Conservation (phyloP, 2,888 invertebrate genomes). For the Trilocha varians region DNA sequence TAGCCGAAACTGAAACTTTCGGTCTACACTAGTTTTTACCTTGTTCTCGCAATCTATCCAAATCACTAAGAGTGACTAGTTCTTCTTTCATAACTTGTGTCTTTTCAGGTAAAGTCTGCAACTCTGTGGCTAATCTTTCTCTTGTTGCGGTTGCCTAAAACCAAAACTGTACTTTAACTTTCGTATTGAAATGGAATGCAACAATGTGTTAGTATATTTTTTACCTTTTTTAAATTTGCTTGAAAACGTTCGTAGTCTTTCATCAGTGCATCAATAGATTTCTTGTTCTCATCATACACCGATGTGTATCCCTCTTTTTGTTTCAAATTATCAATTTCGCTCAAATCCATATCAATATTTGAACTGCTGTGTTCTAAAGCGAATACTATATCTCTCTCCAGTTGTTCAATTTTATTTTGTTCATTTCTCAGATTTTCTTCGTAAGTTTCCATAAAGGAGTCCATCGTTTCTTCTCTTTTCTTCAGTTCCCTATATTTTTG, state of each 20-base stretch:
- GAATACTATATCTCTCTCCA: conserved; percentile 77
- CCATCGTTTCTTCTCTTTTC: conserved; percentile 87
- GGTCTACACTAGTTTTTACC: conserved; percentile 32
- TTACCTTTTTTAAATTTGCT: conserved; percentile 74
- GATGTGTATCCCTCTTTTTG: conserved; percentile 57
- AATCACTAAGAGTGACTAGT: conserved; percentile 72
- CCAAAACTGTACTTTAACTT: not conserved
- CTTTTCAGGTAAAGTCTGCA: conserved; percentile 79
- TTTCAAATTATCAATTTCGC: conserved; percentile 66
- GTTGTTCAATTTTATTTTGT: conserved; percentile 72
- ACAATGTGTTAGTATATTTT: not conserved
- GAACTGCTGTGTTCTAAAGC: conserved; percentile 78
- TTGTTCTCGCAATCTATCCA: conserved; percentile 72
- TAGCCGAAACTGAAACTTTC: not conserved
- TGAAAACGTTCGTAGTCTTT: conserved; percentile 75
- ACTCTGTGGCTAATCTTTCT: conserved; percentile 65
- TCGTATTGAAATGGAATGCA: not conserved
- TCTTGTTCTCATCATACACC: conserved; percentile 63
- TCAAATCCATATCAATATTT: conserved; percentile 75
- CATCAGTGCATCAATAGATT: conserved; percentile 53
- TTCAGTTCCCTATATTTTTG: conserved; percentile 86
- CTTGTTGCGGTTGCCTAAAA: conserved; percentile 59
- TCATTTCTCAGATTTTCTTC: conserved; percentile 77
- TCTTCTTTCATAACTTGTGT: conserved; percentile 78
- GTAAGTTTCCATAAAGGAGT: conserved; percentile 79